Evolutionary conservation across 2,888 invertebrate genomes (phyloP).

Genomic region (Arctia plantaginis): DNA sequence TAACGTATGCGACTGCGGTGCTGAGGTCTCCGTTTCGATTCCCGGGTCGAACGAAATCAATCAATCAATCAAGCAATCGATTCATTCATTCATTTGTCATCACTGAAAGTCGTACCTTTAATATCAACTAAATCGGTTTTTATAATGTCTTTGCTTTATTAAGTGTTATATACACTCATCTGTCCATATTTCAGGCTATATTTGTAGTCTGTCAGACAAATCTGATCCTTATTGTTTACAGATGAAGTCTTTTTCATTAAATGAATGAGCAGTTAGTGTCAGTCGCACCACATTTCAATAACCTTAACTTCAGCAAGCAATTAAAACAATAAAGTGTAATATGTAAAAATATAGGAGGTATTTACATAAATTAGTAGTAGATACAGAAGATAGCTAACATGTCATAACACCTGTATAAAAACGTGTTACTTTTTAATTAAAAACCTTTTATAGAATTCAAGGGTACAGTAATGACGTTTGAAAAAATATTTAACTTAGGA

Average conservation of each 20-base stretch:
- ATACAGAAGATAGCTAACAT: not conserved
- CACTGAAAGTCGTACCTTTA: too few relatives aligned
- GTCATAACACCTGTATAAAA: not conserved
- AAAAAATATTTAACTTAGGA: conserved; percentile 4
- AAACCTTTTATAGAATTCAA: conserved; percentile 1
- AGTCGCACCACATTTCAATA: not conserved
- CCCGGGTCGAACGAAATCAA: too few relatives aligned
- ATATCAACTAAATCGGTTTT: too few relatives aligned
- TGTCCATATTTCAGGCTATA: too few relatives aligned
- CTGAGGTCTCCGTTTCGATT: too few relatives aligned
- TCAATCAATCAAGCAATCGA: too few relatives aligned
- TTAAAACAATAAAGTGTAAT: not conserved
- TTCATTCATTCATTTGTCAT: too few relatives aligned
- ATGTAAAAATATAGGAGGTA: not conserved
- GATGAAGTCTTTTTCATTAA: not conserved
- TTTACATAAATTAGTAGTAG: not conserved
- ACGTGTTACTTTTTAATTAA: not conserved
- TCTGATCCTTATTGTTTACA: too few relatives aligned
- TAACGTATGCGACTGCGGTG: too few relatives aligned
- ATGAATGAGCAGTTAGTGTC: not conserved
- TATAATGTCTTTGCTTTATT: too few relatives aligned
- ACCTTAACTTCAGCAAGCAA: not conserved
- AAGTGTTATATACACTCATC: too few relatives aligned
- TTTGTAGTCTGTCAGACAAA: too few relatives aligned
- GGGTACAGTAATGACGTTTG: not conserved